Conservation (phyloP, 2,113 vertebrate species). For the Dasypus novemcinctus region DNA sequence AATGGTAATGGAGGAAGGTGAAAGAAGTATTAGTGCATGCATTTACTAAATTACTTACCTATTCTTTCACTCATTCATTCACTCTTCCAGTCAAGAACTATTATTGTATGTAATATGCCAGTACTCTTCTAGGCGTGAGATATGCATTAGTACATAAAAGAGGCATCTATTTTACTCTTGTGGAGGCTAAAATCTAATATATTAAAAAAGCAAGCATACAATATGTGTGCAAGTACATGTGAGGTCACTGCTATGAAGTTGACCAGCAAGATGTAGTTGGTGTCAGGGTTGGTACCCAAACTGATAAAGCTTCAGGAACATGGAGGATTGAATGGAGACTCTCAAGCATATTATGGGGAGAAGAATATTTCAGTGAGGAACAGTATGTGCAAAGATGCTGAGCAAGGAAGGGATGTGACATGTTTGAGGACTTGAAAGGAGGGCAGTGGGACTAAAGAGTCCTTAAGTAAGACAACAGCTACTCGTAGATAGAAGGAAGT, state of each 20-base stretch:
- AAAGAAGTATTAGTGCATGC: neutral
- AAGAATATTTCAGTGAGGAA: neutral
- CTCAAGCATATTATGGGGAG: neutral
- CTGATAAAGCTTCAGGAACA: neutral
- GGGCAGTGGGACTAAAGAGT: too few relatives aligned
- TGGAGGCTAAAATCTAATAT: neutral
- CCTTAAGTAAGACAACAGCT: neutral
- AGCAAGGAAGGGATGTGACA: neutral
- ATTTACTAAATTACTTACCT: too few relatives aligned
- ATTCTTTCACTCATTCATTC: neutral
- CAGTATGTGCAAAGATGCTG: accelerated
- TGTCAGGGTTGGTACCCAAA: neutral
- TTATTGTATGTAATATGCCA: neutral
- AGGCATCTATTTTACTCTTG: neutral
- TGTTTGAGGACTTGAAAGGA: neutral
- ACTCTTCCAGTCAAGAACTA: neutral
- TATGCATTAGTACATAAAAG: neutral
- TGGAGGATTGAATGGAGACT: too few relatives aligned
- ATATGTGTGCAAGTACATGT: neutral
- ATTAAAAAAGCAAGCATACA: neutral
- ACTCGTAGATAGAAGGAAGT: too few relatives aligned
- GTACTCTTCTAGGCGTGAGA: neutral
- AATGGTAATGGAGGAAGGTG: neutral
- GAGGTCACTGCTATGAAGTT: neutral
- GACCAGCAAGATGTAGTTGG: neutral